Conservation (phyloP, 2,113 vertebrate species). For the Anas platyrhynchos region DNA sequence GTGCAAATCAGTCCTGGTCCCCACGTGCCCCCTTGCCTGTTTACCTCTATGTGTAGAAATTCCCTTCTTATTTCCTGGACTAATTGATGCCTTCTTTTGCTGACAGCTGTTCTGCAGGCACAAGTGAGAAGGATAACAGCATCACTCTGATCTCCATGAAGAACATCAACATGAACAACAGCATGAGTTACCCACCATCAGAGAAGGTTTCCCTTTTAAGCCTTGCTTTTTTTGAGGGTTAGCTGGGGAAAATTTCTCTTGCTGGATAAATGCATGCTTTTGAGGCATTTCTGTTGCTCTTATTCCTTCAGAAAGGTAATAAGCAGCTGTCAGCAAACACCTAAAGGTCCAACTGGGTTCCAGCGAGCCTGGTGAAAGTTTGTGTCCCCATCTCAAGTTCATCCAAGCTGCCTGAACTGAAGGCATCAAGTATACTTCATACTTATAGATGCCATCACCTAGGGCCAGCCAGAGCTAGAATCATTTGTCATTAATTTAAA, state of each 20-base stretch:
- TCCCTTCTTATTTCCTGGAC: neutral
- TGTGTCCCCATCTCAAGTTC: neutral
- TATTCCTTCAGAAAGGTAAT: neutral
- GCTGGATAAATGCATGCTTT: neutral
- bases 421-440: neutral
- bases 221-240: neutral
- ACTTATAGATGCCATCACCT: neutral
- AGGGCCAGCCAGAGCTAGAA: neutral
- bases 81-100: neutral
- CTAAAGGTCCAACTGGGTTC: neutral
- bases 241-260: neutral
- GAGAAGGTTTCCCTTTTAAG: slow-evolving; percentile 67
- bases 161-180: slow-evolving; percentile 83
- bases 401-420: neutral
- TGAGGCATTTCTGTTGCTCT: neutral
- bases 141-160: slow-evolving; percentile 87
- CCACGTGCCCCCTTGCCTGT: neutral
- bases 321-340: neutral
- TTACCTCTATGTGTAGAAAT: neutral
- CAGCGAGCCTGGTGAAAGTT: neutral
- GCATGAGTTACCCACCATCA: slow-evolving; percentile 57
- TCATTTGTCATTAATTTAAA: neutral
- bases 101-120: slow-evolving; percentile 74
- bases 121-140: slow-evolving; percentile 78
- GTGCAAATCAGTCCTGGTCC: neutral